These are phyloP conservation scores for Siderastrea radians DNA, from an alignment of 92 coral and sea anemone genomes.

Conservation along the genomic window DNA sequence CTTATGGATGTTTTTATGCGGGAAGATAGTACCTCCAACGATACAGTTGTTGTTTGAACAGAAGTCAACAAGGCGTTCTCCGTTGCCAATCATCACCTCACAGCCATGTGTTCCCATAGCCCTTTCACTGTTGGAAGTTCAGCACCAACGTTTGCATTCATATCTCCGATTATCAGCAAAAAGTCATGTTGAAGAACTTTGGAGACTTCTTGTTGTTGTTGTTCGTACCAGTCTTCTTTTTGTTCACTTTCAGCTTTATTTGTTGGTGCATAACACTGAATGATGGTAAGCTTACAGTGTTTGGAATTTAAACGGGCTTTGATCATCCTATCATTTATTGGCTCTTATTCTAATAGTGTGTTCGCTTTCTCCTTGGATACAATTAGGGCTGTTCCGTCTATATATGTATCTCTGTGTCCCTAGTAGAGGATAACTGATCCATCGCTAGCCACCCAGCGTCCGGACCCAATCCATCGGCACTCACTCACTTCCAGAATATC, in stretches of 20 bases:
- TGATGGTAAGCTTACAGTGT: not conserved
- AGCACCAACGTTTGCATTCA: conserved; percentile 52
- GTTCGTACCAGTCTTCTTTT: not conserved
- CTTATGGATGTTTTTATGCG: conserved; percentile 21
- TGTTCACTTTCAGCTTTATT: not conserved
- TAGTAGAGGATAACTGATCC: not conserved
- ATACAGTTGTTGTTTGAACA: conserved; percentile 11
- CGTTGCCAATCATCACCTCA: conserved; percentile 34
- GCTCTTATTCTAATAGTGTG: conserved; percentile 14
- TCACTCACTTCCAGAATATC: conserved; percentile 12
- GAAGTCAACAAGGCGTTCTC: conserved; percentile 40
- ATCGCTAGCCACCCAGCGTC: not conserved
- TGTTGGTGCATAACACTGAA: not conserved
- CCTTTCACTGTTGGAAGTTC: conserved; percentile 24
- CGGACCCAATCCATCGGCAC: not conserved
- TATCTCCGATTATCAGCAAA: conserved; percentile 43
- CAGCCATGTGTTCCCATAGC: conserved; percentile 47
- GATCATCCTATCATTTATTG: not conserved
- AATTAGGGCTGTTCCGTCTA: conserved; percentile 6
- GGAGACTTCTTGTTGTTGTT: not conserved
- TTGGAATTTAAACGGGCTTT: not conserved
- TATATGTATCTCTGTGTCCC: not conserved
- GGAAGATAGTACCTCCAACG: conserved; percentile 26
- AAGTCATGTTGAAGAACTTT: conserved; percentile 29
- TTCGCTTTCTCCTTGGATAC: not conserved